Evolutionary conservation across 2,888 invertebrate species (phyloP).

Genomic region (Imbricaverruca yamaguchii): DNA sequence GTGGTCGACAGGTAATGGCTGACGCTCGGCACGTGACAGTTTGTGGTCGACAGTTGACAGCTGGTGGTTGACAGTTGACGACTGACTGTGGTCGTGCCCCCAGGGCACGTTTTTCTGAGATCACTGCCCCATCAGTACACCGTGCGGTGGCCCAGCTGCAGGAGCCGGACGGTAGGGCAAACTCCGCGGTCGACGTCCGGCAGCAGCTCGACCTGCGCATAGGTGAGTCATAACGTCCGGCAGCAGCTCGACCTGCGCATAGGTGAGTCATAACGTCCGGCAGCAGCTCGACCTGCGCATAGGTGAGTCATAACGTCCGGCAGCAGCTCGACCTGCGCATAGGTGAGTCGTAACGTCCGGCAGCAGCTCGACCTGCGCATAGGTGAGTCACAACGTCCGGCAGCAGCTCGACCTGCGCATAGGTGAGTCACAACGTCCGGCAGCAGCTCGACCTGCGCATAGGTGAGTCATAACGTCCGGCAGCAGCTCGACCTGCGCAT

Average conservation of each 20-base stretch:
- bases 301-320: slow-evolving; percentile 63
- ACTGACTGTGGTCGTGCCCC: background rate
- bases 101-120: slow-evolving; percentile 94
- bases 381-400: too few species aligned
- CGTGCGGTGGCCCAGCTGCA: slow-evolving; percentile 71
- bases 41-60: too few species aligned
- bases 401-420: too few species aligned
- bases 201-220: slow-evolving; percentile 86
- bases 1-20: too few species aligned
- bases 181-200: slow-evolving; percentile 89
- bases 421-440: too few species aligned
- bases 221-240: slow-evolving; percentile 63
- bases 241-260: slow-evolving; percentile 86
- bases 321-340: slow-evolving; percentile 86
- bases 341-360: slow-evolving; percentile 48
- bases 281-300: slow-evolving; percentile 86
- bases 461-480: too few species aligned
- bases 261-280: slow-evolving; percentile 63
- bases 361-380: too few species aligned
- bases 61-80: too few species aligned
- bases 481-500: too few species aligned
- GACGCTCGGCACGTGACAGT: too few species aligned
- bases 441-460: too few species aligned
- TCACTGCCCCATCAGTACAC: slow-evolving; percentile 71
- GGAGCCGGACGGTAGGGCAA: slow-evolving; percentile 68